Percentiles rank a stretch among this genome's conserved stretches.
Evolutionary conservation across 2,888 invertebrate species (phyloP).

Genomic region (Ischnus inquisitorius): DNA sequence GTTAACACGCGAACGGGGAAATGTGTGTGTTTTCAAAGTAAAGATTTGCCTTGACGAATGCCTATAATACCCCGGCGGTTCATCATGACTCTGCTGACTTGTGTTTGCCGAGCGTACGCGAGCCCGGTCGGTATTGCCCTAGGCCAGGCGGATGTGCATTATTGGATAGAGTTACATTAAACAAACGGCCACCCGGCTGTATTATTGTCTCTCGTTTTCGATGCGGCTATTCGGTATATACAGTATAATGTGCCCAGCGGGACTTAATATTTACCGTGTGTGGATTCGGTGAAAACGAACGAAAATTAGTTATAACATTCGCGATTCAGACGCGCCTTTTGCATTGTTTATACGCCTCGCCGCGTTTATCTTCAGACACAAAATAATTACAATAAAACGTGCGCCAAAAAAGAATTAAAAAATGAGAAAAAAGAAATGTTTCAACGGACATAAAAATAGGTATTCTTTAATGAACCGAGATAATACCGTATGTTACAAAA

Average conservation of each 20-base stretch:
- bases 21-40: not conserved
- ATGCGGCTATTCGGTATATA: conserved; percentile 62
- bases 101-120: conserved; percentile 56
- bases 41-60: conserved; percentile 67
- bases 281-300: conserved; percentile 3
- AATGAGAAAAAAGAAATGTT: not conserved
- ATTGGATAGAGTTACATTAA: conserved; percentile 85
- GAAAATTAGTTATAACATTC: not conserved
- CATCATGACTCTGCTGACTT: conserved; percentile 7
- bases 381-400: not conserved
- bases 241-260: conserved; percentile 53
- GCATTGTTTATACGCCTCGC: not conserved
- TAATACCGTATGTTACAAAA: conserved; percentile 21
- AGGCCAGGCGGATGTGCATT: conserved; percentile 83
- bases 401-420: not conserved
- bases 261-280: conserved; percentile 38
- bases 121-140: conserved; percentile 74
- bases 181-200: conserved; percentile 75
- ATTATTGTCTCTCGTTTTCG: conserved; percentile 60
- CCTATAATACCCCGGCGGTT: conserved; percentile 15
- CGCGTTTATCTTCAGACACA: conserved; percentile 1
- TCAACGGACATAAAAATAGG: conserved; percentile 7
- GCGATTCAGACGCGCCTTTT: not conserved
- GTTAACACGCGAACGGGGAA: not conserved
- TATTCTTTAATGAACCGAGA: not conserved